Evolutionary conservation across 2,797 vertebrate species (phyloP).

Genomic region (Gastrophryne carolinensis): DNA sequence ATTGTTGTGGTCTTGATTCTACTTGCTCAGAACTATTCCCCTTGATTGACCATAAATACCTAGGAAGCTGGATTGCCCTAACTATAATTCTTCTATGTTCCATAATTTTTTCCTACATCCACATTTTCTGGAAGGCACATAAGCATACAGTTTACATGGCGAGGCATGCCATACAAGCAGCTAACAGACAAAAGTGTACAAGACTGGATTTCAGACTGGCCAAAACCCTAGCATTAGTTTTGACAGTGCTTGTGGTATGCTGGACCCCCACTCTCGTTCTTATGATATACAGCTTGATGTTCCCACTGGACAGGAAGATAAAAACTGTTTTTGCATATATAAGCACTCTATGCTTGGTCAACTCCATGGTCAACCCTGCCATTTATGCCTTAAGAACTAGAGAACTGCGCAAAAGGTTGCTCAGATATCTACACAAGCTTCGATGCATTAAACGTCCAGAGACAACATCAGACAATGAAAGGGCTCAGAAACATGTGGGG

Average conservation of each 20-base stretch:
- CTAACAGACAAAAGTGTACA: constrained; percentile 69
- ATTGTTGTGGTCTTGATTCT: constrained; percentile 69
- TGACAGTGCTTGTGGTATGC: constrained; percentile 79
- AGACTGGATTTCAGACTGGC: constrained; percentile 86
- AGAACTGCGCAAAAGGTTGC: constrained; percentile 74
- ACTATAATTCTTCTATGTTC: constrained; percentile 72
- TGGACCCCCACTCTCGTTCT: constrained; percentile 84
- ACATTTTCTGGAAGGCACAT: constrained; percentile 84
- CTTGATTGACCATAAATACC: constrained; percentile 74
- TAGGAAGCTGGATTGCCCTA: constrained; percentile 77
- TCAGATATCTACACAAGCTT: constrained; percentile 51
- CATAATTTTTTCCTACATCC: constrained; percentile 77
- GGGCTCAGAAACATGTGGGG: constrained; percentile 31
- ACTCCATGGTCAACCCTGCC: constrained; percentile 86
- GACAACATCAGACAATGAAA: constrained; percentile 57
- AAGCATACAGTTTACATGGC: constrained; percentile 78
- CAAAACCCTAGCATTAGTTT: constrained; percentile 82
- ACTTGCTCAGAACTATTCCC: constrained; percentile 85
- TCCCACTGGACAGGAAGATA: constrained; percentile 58
- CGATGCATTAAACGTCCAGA: constrained; percentile 54
- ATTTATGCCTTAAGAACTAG: constrained; percentile 84
- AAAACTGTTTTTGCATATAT: constrained; percentile 86
- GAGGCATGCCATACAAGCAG: constrained; percentile 52
- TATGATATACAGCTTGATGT: constrained; percentile 77
- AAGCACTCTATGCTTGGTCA: constrained; percentile 87